Base-by-base conservation (phyloP, 2,888 invertebrate species). In the Melangyna quadrimaculata region DNA sequence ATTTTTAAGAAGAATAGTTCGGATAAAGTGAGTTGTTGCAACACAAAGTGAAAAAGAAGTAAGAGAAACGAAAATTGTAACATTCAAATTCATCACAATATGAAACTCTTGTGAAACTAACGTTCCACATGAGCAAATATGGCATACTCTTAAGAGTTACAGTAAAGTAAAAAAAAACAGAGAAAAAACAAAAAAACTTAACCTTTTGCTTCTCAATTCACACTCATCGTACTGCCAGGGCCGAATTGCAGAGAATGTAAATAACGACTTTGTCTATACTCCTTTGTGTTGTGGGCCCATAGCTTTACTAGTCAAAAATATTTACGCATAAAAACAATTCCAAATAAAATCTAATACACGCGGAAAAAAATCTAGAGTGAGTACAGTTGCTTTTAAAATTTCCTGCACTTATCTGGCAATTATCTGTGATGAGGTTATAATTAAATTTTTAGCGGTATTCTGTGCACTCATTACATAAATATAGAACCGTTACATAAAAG, bases 91-190 rank as follows among this genome's bases (percentile, higher is more conserved):
- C 24, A 73, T 78, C 65, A 73, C 48, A 51, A 22, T n/a, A n/a
- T 48, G 19, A 75, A 73, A 79, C 12, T 32, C 29, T 67, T 45
- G 37, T 48, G 72, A 57, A 72, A 79, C 51, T 73, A 27, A 53
- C 53, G 53, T 69, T 74, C 27, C 59, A 69, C 59, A 9, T 53
- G 35, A 74, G n/a, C 29, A 24, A 40, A 22, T 27, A 32, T 40
- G 43, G 65, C 10, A n/a, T 29, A n/a, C 32, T 32, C 53, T 67
- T 22, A 22, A 22, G 48, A 67, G 67, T 67, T 29, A 14, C 10
- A 17, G 32, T 19, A 19, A n/a, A 19, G 17, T 45, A 22, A 19
- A 27, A 55, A 29, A 19, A 29, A 29, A 59, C 43, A n/a, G 19
- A 48, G 12, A 9, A 29, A 35, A 43, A 10, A 65, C 48, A 45